Percentiles rank a stretch among this genome's conserved stretches.
phyloP scores from a whole-genome alignment of 2,797 vertebrate species.

The Sebastes umbrosus region DNA sequence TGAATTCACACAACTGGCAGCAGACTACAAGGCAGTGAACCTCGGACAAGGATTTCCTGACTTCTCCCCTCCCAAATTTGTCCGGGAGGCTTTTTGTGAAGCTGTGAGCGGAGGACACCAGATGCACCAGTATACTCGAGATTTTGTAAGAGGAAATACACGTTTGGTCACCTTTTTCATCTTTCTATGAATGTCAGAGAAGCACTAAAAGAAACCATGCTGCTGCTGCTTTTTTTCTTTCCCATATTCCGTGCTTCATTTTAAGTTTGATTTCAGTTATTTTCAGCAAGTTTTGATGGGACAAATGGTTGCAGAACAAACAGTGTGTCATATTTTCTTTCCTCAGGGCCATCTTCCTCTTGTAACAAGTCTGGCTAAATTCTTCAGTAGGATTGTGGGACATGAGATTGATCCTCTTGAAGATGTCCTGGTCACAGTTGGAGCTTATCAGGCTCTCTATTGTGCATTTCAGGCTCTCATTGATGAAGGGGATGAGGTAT shows the following conservation, averaged over 20 bases:
- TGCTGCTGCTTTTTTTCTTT: background rate
- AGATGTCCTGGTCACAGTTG: conserved; percentile 92
- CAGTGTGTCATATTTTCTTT: background rate
- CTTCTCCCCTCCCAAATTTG: conserved; percentile 88
- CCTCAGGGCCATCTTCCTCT: conserved; percentile 90
- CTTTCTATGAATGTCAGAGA: background rate
- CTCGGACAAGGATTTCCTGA: conserved; percentile 96
- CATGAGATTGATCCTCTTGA: conserved; percentile 86
- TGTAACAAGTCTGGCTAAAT: conserved; percentile 87
- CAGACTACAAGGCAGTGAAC: conserved; percentile 87
- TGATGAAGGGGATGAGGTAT: conserved; percentile 92
- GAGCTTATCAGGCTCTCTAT: conserved; percentile 92
- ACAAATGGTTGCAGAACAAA: background rate
- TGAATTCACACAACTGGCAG: conserved; percentile 85
- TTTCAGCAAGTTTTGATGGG: no score
- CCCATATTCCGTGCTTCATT: background rate
- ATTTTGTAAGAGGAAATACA: conserved; percentile 83
- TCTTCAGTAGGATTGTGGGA: conserved; percentile 87
- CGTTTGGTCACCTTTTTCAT: background rate
- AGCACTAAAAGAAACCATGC: background rate
- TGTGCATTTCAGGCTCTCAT: conserved; percentile 92
- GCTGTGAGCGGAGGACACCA: conserved; percentile 78
- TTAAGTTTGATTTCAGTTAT: background rate
- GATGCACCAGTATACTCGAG: conserved; percentile 94
- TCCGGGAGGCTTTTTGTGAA: conserved; percentile 84